phyloP scores from a whole-genome alignment of 2,888 invertebrate species.

The Athrips mouffetella region DNA sequence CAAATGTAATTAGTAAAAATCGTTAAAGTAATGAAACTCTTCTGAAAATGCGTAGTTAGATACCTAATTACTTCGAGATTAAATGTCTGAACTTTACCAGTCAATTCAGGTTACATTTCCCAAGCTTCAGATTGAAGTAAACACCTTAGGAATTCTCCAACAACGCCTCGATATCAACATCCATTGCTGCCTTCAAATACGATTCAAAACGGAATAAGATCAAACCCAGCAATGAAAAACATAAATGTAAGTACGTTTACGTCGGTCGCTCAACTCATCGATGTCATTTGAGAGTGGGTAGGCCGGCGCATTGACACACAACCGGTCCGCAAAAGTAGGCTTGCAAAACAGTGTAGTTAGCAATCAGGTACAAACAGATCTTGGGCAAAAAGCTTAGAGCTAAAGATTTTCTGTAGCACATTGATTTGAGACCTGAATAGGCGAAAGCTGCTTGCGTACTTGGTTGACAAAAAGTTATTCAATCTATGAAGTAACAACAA shows the following conservation, averaged over 20 bases:
- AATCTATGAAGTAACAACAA: too few relatives aligned
- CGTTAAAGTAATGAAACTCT: too few relatives aligned
- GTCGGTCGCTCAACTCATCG: neutral
- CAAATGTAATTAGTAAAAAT: too few relatives aligned
- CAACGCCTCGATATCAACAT: too few relatives aligned
- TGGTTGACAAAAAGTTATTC: too few relatives aligned
- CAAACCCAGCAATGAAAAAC: neutral
- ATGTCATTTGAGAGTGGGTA: too few relatives aligned
- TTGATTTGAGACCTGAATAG: too few relatives aligned
- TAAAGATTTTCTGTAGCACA: conserved; percentile 22
- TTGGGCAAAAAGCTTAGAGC: conserved; percentile 29
- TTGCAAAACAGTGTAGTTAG: conserved; percentile 40
- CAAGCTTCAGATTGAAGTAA: neutral
- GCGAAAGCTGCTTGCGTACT: too few relatives aligned
- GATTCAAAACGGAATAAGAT: neutral
- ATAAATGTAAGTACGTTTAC: neutral
- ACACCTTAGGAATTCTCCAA: too few relatives aligned
- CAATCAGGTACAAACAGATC: conserved; percentile 18
- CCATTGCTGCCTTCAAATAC: neutral
- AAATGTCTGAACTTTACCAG: too few relatives aligned
- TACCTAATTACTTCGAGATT: too few relatives aligned
- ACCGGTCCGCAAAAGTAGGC: conserved; percentile 67
- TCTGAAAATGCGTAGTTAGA: too few relatives aligned
- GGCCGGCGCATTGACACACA: conserved; percentile 25
- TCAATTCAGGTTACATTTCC: neutral